A percentile compares a stretch with the other conserved stretches of the same genome.
phyloP scores from a whole-genome alignment of 2,888 invertebrate genomes.

The Callimorpha dominula region DNA sequence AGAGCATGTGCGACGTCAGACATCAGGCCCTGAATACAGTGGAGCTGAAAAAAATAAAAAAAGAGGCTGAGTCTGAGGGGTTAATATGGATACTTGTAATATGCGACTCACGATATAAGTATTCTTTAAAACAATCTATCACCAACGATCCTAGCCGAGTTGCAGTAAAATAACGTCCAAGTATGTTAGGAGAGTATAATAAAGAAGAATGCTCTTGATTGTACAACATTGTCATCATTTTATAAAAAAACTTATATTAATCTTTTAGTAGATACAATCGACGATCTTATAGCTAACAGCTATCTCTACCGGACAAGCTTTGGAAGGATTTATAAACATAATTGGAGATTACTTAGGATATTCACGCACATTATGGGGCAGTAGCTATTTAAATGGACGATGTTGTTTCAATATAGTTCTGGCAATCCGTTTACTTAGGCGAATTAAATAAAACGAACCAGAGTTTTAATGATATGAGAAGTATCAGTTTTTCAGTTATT shows the following conservation, averaged over 20 bases:
- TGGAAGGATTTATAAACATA: too few species aligned
- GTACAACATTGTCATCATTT: too few species aligned
- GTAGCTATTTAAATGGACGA: too few species aligned
- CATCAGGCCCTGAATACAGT: slow-evolving; percentile 25
- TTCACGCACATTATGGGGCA: too few species aligned
- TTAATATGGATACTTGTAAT: too few species aligned
- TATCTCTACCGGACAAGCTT: too few species aligned
- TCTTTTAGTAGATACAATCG: not conserved
- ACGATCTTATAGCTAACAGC: not conserved
- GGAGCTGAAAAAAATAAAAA: slow-evolving; percentile 8
- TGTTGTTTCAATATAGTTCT: not conserved
- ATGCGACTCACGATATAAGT: too few species aligned
- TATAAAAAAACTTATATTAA: too few species aligned
- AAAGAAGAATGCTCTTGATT: too few species aligned
- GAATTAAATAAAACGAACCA: not conserved
- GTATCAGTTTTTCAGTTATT: not conserved
- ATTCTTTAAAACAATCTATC: not conserved
- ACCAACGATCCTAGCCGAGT: not conserved
- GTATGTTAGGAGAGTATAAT: not conserved
- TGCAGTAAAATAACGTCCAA: not conserved
- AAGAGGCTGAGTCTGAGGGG: too few species aligned
- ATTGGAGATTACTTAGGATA: too few species aligned
- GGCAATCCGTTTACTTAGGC: too few species aligned
- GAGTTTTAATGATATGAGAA: not conserved
- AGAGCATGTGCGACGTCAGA: slow-evolving; percentile 35